Percentiles rank a stretch among this genome's conserved stretches.
Conservation (phyloP, 2,113 vertebrate species). For the Thalassoma bifasciatum region DNA sequence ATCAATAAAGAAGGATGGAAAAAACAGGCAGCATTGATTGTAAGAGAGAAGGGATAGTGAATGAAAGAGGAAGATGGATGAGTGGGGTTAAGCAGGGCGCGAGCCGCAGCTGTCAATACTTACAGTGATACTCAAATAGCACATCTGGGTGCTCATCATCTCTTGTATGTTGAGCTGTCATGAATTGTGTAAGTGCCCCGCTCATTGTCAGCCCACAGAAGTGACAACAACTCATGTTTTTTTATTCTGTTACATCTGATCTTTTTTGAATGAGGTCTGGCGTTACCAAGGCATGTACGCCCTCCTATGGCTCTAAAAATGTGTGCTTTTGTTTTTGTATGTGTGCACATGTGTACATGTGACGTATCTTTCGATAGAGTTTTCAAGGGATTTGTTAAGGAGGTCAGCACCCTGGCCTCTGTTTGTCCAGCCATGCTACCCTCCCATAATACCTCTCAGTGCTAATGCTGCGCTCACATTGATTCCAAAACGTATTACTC, state of each 20-base stretch:
- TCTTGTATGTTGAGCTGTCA: slow-evolving; percentile 26
- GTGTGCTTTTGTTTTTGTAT: not conserved
- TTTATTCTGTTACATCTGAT: slow-evolving; percentile 17
- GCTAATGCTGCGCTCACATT: slow-evolving; percentile 65
- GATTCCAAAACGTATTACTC: slow-evolving; percentile 56
- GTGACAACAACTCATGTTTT: slow-evolving; percentile 5
- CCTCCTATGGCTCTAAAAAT: not conserved
- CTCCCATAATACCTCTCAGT: slow-evolving; percentile 52
- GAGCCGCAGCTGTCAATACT: slow-evolving; percentile 67
- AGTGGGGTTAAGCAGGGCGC: slow-evolving; percentile 66
- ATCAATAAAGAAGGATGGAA: slow-evolving; percentile 33
- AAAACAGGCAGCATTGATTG: slow-evolving; percentile 57
- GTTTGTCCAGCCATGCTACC: slow-evolving; percentile 38
- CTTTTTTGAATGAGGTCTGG: slow-evolving; percentile 7
- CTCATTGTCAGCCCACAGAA: slow-evolving; percentile 15
- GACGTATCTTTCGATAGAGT: slow-evolving; percentile 33
- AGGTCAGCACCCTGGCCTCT: slow-evolving; percentile 49
- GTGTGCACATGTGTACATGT: not conserved
- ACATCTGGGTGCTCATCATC: slow-evolving; percentile 39
- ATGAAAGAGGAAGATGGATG: slow-evolving; percentile 58
- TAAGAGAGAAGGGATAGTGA: slow-evolving; percentile 39
- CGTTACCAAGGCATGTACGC: not conserved
- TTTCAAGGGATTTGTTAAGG: slow-evolving; percentile 71
- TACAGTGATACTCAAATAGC: slow-evolving; percentile 50
- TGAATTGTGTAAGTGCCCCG: slow-evolving; percentile 15